Evolutionary conservation across 2,888 invertebrate genomes (phyloP), one percentile per base, ranked within the genome.

Genomic region (Notocelia uddmanniana): DNA sequence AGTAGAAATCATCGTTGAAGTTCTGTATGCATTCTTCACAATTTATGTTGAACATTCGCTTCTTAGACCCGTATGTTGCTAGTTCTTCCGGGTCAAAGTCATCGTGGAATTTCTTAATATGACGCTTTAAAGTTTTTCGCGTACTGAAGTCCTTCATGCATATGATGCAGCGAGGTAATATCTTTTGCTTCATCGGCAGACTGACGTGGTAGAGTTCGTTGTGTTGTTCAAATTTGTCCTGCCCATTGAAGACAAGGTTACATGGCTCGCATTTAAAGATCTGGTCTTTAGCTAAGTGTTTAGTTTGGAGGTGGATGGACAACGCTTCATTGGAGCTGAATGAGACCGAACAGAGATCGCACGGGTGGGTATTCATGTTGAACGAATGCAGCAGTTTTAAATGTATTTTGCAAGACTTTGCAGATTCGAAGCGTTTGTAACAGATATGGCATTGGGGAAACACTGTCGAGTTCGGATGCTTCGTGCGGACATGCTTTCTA

Each of bases 361-460:
- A 92, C 0, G 92, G 91, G 62, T 85, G 82, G 0, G 91, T 90
- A 41, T 89, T 88, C 88, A 90, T 87, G 23, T 91, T 89, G 71
- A 89, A 89, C 0, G 91, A 90, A 74, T 92, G 92, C 0, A 91
- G 19, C 0, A 90, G 70, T 59, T 92, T 91, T 0, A 92, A 60
- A 74, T 92, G 92, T 57, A 90, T 89, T 48, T 91, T 91, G 50
- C 92, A 91, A 0, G 92, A 90, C 70, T 91, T 91, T 0, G 92
- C 92, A 0, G 92, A 92, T 70, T 92, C 92, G 45, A 92, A 92
- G 1, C 90, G 77, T 66, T 90, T 90, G 0, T 85, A 76, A 68
- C 92, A 92, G 0, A 92, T 86, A 58, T 91, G 91, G 55, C 92
- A 92, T 63, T 91, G 89, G 0, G 92, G 91, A 18, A 92, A 92